Evolutionary conservation across 2,797 vertebrate species (phyloP).

Genomic region (Epinephelus awoara): DNA sequence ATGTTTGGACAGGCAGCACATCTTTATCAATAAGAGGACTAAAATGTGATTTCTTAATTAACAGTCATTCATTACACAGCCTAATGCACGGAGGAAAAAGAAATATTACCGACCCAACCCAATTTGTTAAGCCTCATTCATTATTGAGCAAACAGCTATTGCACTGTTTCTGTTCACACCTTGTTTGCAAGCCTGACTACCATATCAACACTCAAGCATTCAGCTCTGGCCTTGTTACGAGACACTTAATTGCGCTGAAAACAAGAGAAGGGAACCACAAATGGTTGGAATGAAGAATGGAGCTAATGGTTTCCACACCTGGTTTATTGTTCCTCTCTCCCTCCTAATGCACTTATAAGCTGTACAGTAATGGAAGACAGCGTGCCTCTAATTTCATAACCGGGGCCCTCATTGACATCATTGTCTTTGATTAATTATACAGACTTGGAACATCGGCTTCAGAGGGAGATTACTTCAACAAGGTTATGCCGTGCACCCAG

Average conservation of each 20-base stretch:
- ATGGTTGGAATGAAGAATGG: constrained; percentile 57
- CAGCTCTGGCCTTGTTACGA: constrained; percentile 48
- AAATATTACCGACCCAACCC: constrained; percentile 38
- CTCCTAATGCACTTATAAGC: constrained; percentile 68
- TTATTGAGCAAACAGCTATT: constrained; percentile 46
- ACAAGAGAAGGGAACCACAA: constrained; percentile 48
- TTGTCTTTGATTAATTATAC: constrained; percentile 84
- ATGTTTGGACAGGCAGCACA: background rate
- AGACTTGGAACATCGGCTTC: constrained; percentile 68
- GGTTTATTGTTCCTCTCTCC: constrained; percentile 63
- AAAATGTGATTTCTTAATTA: constrained; percentile 33
- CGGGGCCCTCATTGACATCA: constrained; percentile 81
- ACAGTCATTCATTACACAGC: background rate
- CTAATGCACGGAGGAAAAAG: constrained; percentile 8
- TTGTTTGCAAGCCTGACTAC: constrained; percentile 52
- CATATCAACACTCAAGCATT: constrained; percentile 41
- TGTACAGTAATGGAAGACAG: constrained; percentile 70
- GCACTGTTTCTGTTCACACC: constrained; percentile 38
- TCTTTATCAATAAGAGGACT: background rate
- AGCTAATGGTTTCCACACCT: constrained; percentile 69
- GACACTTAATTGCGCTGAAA: constrained; percentile 62
- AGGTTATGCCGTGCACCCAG: constrained; percentile 73
- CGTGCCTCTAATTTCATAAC: constrained; percentile 83
- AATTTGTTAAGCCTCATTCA: constrained; percentile 61
- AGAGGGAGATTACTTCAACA: constrained; percentile 67